A percentile compares a stretch with the other conserved stretches of the same genome.
These are phyloP conservation scores for Macaria liturata DNA, from an alignment of 2,888 invertebrate genomes.

Conservation along the genomic window DNA sequence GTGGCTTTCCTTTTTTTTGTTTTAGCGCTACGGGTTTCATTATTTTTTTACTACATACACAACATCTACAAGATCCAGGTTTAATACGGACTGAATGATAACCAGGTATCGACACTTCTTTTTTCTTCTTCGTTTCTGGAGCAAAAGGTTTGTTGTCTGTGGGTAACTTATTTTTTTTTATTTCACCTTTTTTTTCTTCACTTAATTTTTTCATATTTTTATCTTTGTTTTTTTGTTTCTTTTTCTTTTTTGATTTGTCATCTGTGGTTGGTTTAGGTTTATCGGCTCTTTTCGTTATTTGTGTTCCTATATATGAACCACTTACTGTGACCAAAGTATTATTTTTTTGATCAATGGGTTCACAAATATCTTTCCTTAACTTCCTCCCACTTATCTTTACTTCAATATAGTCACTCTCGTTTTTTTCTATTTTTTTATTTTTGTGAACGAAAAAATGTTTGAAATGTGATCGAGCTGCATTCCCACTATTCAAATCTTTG, in stretches of 20 bases:
- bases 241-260: neutral
- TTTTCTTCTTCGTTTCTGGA: neutral
- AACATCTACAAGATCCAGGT: slow-evolving; percentile 1
- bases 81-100: neutral
- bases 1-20: neutral
- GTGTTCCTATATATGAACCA: slow-evolving; percentile 5
- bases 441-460: neutral
- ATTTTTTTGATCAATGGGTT: slow-evolving; percentile 2
- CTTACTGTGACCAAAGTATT: slow-evolving; percentile 5
- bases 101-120: neutral
- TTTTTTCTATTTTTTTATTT: slow-evolving; percentile 45
- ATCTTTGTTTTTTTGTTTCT: neutral
- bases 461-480: too few species aligned
- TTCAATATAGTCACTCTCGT: slow-evolving; percentile 20
- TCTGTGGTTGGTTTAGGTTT: neutral
- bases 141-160: too few species aligned
- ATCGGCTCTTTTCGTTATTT: slow-evolving; percentile 5
- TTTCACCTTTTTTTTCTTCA: neutral
- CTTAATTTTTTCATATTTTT: neutral
- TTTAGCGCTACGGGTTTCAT: neutral
- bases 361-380: slow-evolving; percentile 14
- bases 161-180: neutral
- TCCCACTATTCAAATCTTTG: too few species aligned
- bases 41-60: slow-evolving; percentile 3
- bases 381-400: slow-evolving; percentile 31